Base-by-base conservation (phyloP, 2,113 vertebrate genomes). In the Lampris incognitus region DNA sequence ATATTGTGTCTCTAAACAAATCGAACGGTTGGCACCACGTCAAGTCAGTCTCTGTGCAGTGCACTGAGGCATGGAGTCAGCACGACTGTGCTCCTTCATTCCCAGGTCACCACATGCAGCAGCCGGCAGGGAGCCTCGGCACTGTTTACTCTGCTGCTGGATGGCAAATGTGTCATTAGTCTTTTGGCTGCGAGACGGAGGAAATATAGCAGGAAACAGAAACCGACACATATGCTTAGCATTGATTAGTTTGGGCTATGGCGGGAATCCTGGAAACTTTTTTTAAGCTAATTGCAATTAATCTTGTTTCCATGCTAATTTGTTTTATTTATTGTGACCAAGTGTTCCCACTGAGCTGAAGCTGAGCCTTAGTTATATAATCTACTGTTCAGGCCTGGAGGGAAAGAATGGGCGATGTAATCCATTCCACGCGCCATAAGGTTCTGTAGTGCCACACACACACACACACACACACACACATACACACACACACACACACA, bases 1-100 rank as follows among this genome's bases (percentile, higher is more conserved):
- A 93, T 88, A 89, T 89, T 92, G 91, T 87, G 87, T 86, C 84
- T 90, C 87, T 86, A 89, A 92, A 91, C 88, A 89, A 93, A 90
- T 93, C 76, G 89, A 92, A 87, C 58, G 76, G 67, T 88, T 91
- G 91, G 91, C 89, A 71, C 75, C 44, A 83, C 83, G 91, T 90
- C 91, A 88, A 86, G 76, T 6, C 85, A 69, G 89, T 77, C 80
- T 86, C 87, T 69, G 82, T 86, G 85, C 46, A 54, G 79, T 36
- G 81, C 51, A 80, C 77, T 76, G 80, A 85, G 79, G 72, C 88
- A 82, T 76, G 54, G 75, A 88, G 87, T 91, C 88, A 90, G 89
- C 87, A 76, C 78, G 79, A 85, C 71, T 49, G 73, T 68, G 74
- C 78, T 78, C 86, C 70, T 75, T 69, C 81, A 48, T 76, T 86